Evolutionary conservation across 2,797 vertebrate genomes (phyloP), one percentile per base, ranked within the genome.

Genomic region (Lepidocolaptes lacrymiger): DNA sequence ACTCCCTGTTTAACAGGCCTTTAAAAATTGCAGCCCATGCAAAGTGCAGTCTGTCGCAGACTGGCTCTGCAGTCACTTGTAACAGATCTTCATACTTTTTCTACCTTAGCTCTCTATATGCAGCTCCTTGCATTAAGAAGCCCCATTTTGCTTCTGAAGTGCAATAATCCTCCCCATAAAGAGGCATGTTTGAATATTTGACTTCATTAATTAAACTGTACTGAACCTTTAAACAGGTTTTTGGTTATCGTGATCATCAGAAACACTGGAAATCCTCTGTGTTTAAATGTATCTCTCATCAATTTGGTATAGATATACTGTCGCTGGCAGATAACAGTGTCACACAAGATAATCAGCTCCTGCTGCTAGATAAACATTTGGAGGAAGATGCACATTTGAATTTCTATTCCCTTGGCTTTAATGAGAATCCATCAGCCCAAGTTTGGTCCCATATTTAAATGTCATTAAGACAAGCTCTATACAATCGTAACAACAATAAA

Each of bases 341-440:
- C 72, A 88, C 77, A 75, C 26, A 49, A 81, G 82, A 67, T 80
- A 95, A 93, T 64, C 69, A 64, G 30, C 54, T 80, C 68, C 89
- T 61, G 64, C 78, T 92, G 89, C 64, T 75, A 52, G 49, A 51
- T 85, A 74, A 93, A 93, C 61, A 80, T 56, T 85, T 64, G 34
- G 32, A 83, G 49, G 76, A 89, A 88, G 85, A 89, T 14, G 15
- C 23, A 80, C 34, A 67, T 74, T 80, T 74, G 75, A 91, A 88
- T 94, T 92, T 61, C 67, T 83, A 71, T 89, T 83, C 37, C 4
- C 3, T 73, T 71, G 78, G 26, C 44, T 92, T 91, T 92, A 92
- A 93, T 77, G 89, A 95, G 61, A 83, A 61, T 32, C 51, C 43
- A 56, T 39, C 85, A 92, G 64, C 79, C 83, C 34, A 54, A 80